phyloP scores from a whole-genome alignment of 1,140 invertebrate genomes.

The Ceratitis capitata region DNA sequence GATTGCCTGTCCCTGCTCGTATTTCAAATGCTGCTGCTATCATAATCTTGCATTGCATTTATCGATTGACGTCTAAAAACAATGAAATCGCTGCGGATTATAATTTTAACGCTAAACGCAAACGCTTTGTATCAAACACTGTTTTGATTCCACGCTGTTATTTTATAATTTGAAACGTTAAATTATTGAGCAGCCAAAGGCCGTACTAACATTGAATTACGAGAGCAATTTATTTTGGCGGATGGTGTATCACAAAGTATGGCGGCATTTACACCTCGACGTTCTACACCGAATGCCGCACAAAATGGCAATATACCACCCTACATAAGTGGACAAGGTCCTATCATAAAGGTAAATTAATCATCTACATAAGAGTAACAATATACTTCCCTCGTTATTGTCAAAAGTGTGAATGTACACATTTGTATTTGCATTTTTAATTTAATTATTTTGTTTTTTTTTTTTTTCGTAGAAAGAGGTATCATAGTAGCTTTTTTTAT shows the following conservation, averaged over 20 bases:
- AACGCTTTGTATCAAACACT: neutral
- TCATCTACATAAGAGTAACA: neutral
- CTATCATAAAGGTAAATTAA: constrained; percentile 89
- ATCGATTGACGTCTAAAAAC: neutral
- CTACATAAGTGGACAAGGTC: constrained; percentile 77
- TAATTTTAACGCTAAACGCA: neutral
- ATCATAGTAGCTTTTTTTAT: neutral
- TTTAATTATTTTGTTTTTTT: neutral
- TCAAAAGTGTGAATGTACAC: neutral
- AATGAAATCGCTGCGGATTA: neutral
- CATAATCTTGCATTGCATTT: neutral
- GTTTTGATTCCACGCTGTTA: neutral
- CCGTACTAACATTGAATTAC: constrained; percentile 98
- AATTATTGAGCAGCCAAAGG: constrained; percentile 86
- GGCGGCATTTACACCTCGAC: constrained; percentile 93
- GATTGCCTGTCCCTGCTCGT: neutral
- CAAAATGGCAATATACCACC: constrained; percentile 69
- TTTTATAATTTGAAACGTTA: neutral
- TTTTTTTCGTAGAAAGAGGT: neutral
- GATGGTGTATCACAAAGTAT: constrained; percentile 97
- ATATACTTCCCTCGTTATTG: neutral
- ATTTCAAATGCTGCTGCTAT: neutral
- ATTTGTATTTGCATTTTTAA: neutral
- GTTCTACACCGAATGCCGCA: constrained; percentile 83
- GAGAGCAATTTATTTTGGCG: constrained; percentile 98